Evolutionary conservation across 2,888 invertebrate species (phyloP), one percentile per base, ranked within the genome.

Genomic region (Amblyteles armatorius): DNA sequence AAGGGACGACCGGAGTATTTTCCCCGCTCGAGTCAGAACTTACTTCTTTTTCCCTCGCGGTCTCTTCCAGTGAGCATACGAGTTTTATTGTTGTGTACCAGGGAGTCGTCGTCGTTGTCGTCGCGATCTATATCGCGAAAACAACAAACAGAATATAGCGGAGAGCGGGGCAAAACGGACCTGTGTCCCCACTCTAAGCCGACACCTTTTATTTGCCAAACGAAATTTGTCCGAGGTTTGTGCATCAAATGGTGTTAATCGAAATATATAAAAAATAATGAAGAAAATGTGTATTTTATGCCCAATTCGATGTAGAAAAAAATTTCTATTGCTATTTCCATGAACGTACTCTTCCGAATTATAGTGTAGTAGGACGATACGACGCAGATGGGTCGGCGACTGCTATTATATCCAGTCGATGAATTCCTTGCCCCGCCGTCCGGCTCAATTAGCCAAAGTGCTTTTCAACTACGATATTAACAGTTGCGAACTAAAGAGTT

Each of bases 391-490:
- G 67, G 52, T 36, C 16, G 36, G 52, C 36, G 36, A 76, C 68
- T 65, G 50, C 67, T 50, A 52, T 63, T 71, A 79, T 44, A 60
- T 72, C 52, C 52, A 79, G 29, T n/a, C 72, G 79, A 79, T 79
- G 68, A 69, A 74, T 76, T 74, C 44, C 36, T 74, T 68, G 3
- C 71, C 11, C 11, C 44, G 44, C n/a, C 60, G 74, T 60, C 69
- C 67, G 79, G 29, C 79, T 73, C 74, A 55, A 68, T 67, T 74
- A 81, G 60, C 69, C 60, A 33, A 81, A 81, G 81, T 81, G 76
- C 76, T 81, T 76, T 76, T 81, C 63, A 76, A 81, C 72, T 71
- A 40, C 50, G 74, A 69, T 52, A 71, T 71, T 81, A 81, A 81
- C 67, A 81, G 69, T 81, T 60, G 52, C 50, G 74, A n/a, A 69